phyloP scores from a whole-genome alignment of 2,113 vertebrate species.

The Crocuta crocuta region DNA sequence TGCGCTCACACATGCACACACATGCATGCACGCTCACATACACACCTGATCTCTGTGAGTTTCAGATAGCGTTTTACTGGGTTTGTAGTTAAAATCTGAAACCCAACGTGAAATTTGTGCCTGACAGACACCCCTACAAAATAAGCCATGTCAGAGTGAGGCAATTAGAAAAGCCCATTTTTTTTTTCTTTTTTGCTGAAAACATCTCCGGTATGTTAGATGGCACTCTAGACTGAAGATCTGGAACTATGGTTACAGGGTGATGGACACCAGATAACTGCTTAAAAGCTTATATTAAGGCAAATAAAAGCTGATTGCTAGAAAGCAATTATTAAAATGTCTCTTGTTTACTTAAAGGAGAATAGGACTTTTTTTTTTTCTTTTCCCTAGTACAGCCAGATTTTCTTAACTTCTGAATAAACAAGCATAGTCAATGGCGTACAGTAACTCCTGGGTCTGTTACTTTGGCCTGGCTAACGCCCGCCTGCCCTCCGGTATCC shows the following conservation, averaged over 20 bases:
- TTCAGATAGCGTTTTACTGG: slow-evolving; percentile 77
- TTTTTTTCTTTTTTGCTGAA: slow-evolving; percentile 57
- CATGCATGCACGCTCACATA: slow-evolving; percentile 61
- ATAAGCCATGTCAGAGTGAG: slow-evolving; percentile 75
- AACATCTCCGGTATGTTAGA: slow-evolving; percentile 69
- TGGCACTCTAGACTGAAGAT: slow-evolving; percentile 78
- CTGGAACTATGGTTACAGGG: slow-evolving; percentile 74
- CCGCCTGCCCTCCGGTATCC: slow-evolving; percentile 74
- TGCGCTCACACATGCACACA: slow-evolving; percentile 74
- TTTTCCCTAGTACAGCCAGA: slow-evolving; percentile 47
- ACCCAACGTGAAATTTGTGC: slow-evolving; percentile 76
- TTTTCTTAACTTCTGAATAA: slow-evolving; percentile 75
- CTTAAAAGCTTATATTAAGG: slow-evolving; percentile 89
- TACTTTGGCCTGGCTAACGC: slow-evolving; percentile 89
- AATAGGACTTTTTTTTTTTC: slow-evolving; percentile 73
- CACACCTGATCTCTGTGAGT: slow-evolving; percentile 78
- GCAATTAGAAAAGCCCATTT: slow-evolving; percentile 77
- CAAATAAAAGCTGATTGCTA: slow-evolving; percentile 90
- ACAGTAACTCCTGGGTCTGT: slow-evolving; percentile 78
- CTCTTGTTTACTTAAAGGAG: slow-evolving; percentile 83
- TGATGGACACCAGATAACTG: slow-evolving; percentile 83
- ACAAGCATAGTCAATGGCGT: slow-evolving; percentile 67
- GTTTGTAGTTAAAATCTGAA: slow-evolving; percentile 80
- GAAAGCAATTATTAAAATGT: slow-evolving; percentile 87
- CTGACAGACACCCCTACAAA: slow-evolving; percentile 80